Evolutionary conservation across 2,797 vertebrate species (phyloP).

Genomic region (Aphelocoma californica): DNA sequence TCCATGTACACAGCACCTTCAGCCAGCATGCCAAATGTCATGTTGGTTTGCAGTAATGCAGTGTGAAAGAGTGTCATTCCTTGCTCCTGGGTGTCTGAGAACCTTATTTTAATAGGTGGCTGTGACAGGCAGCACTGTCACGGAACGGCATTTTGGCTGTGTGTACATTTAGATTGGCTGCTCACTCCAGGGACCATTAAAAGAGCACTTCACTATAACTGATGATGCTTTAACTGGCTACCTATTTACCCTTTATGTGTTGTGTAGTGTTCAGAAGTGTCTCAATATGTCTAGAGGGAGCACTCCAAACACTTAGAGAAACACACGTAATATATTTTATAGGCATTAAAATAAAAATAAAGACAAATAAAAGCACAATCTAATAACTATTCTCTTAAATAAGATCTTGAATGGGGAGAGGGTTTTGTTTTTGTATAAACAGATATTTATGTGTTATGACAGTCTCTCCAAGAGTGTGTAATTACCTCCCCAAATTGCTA

Average conservation of each 20-base stretch:
- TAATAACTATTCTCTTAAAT: slow-evolving; percentile 35
- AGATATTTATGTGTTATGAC: background rate
- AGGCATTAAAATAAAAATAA: slow-evolving; percentile 40
- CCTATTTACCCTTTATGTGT: slow-evolving; percentile 52
- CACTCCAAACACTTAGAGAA: slow-evolving; percentile 34
- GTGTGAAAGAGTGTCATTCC: background rate
- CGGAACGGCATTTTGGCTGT: fast-evolving
- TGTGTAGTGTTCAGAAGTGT: background rate
- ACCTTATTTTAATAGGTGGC: background rate
- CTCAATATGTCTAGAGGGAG: slow-evolving; percentile 1
- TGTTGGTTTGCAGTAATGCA: background rate
- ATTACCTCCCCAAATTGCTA: background rate
- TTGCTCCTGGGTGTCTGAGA: background rate
- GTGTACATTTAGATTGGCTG: slow-evolving; percentile 8
- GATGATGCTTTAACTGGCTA: slow-evolving; percentile 48
- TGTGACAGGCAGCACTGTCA: background rate
- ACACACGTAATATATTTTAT: slow-evolving; percentile 9
- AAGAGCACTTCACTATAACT: slow-evolving; percentile 21
- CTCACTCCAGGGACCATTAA: slow-evolving; percentile 28
- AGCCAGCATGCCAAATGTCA: background rate
- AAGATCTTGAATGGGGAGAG: background rate
- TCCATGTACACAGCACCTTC: background rate
- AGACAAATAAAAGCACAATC: slow-evolving; percentile 17
- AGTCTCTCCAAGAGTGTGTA: background rate
- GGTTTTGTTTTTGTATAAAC: background rate